Conservation (phyloP, 2,113 vertebrate species). For the Coreoperca whiteheadi region DNA sequence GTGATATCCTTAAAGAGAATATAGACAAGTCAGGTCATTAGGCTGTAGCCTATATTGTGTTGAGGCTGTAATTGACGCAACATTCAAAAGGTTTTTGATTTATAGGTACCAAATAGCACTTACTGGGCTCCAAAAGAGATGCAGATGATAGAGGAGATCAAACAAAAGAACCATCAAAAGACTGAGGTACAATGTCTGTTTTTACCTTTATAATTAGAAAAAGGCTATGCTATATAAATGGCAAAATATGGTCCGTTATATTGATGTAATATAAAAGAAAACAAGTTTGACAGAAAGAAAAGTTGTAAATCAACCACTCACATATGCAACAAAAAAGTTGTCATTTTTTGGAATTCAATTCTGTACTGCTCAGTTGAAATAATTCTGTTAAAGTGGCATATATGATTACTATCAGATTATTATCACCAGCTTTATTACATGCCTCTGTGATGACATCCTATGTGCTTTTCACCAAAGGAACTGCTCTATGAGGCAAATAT, state of each 20-base stretch:
- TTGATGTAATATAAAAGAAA: not conserved
- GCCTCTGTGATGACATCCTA: not conserved
- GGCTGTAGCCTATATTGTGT: not conserved
- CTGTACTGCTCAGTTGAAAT: not conserved
- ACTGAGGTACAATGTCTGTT: conserved; percentile 83
- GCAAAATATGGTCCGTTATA: not conserved
- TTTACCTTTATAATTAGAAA: not conserved
- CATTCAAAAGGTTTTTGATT: conserved; percentile 10
- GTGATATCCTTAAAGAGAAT: not conserved
- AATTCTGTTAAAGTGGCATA: not conserved
- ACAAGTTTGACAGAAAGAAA: not conserved
- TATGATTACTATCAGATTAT: not conserved
- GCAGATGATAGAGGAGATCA: conserved; percentile 83
- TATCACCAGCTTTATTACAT: not conserved
- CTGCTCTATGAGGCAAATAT: conserved; percentile 85
- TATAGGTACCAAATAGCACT: conserved; percentile 87
- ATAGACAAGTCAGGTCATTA: not conserved
- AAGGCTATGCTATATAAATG: not conserved
- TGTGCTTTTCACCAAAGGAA: conserved; percentile 72
- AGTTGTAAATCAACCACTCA: not conserved
- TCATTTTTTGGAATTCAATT: not conserved
- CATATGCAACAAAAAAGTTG: not conserved
- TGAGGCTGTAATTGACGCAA: not conserved
- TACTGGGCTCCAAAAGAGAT: conserved; percentile 87
- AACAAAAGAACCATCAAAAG: conserved; percentile 83